Evolutionary conservation across 2,113 vertebrate genomes (phyloP), one percentile per base, ranked within the genome.

Genomic region (Rhinoptilus africanus): DNA sequence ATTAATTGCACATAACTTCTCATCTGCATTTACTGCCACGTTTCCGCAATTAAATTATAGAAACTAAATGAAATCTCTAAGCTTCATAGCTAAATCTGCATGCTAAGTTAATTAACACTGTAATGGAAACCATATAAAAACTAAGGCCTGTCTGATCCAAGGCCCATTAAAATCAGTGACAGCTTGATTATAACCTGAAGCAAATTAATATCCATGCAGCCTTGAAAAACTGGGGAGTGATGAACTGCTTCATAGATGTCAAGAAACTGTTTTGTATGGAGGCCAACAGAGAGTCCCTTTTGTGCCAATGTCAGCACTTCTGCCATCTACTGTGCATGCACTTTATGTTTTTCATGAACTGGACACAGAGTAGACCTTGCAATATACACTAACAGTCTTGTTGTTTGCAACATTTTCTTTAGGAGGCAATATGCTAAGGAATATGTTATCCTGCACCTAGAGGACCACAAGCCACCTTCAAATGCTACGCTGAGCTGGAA

Each of bases 1-100:
- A 96, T 82, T 92, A 94, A 94, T 92, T 75, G 86, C 64, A 45
- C 22, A 30, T 84, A 94, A 84, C 35, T 72, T 87, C 85, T 87
- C 92, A 92, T 92, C 80, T 94, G 77, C 80, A 92, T 90, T 91
- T 93, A 82, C 50, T 91, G 39, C 43, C 53, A 66, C 4, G 1
- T 95, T 91, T 96, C 66, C 2, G 4, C 93, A 95, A 91, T 94
- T 95, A 96, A 96, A 92, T 92, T 81, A 96, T 53, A 78, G 93
- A 94, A 96, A 67, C 34, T 53, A 87, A 94, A 93, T 56, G 23
- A 93, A 93, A 93, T 72, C 51, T 94, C 76, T 53, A 85, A 60
- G 68, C 54, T 89, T 94, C 80, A 51, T 43, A 85, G 30, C 45
- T 93, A 88, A 80, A 96, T 94, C 85, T 90, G 77, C 76, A 89